Conservation (phyloP, 2,113 vertebrate species). For the Synodontis membranacea region DNA sequence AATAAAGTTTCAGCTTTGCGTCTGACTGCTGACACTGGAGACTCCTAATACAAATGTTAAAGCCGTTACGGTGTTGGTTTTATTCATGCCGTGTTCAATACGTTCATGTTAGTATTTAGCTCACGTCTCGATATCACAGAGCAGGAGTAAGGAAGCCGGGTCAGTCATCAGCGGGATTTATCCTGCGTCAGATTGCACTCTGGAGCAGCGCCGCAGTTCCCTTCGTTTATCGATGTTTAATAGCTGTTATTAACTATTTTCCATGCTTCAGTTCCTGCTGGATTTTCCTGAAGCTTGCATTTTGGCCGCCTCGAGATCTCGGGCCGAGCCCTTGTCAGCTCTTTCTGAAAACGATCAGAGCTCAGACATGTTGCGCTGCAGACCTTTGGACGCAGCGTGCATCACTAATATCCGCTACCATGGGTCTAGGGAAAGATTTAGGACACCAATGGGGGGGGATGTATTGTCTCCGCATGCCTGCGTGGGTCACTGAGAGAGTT, state of each 20-base stretch:
- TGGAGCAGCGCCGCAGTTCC: slow-evolving; percentile 36
- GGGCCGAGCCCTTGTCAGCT: slow-evolving; percentile 1
- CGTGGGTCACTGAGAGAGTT: slow-evolving; percentile 25
- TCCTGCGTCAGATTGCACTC: slow-evolving; percentile 26
- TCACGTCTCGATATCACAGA: slow-evolving; percentile 18
- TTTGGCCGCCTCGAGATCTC: slow-evolving; percentile 7
- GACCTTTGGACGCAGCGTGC: slow-evolving; percentile 25
- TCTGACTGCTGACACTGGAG: neutral
- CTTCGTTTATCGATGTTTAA: slow-evolving; percentile 39
- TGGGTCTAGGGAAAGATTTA: slow-evolving; percentile 22
- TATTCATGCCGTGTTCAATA: neutral
- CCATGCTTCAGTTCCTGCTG: slow-evolving; percentile 10
- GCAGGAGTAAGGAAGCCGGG: slow-evolving; percentile 1
- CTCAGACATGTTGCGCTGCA: slow-evolving; percentile 2
- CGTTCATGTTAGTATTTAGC: neutral
- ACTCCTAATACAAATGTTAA: neutral
- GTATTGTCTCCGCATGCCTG: neutral
- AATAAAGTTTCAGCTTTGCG: neutral
- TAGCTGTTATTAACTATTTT: slow-evolving; percentile 38
- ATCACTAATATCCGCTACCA: slow-evolving; percentile 7
- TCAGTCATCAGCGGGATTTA: slow-evolving; percentile 33
- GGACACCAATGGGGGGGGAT: neutral
- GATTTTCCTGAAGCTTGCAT: slow-evolving; percentile 10
- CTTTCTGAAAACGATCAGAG: slow-evolving; percentile 16
- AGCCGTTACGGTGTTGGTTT: neutral